Evolutionary conservation across 2,797 vertebrate genomes (phyloP).

Genomic region (Ibycter americanus): DNA sequence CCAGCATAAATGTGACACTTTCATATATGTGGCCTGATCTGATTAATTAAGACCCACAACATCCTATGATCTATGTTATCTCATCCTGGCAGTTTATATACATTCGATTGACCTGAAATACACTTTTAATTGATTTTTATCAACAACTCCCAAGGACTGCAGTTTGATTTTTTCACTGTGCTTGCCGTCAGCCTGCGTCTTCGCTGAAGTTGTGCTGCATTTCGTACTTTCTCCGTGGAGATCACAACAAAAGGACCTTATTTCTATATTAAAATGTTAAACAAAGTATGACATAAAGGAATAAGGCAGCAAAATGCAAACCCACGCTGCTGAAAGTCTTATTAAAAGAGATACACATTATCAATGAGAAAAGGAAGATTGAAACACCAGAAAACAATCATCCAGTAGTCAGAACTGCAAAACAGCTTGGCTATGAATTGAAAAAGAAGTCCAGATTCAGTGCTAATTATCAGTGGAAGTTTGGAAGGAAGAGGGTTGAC

Average conservation of each 20-base stretch:
- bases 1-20: background rate
- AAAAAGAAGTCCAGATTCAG: background rate
- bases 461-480: background rate
- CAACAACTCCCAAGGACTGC: background rate
- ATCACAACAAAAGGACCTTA: background rate
- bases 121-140: slow-evolving; percentile 34
- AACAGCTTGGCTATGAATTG: background rate
- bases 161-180: background rate
- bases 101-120: slow-evolving; percentile 6
- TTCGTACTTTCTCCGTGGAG: background rate
- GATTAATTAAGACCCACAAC: slow-evolving; percentile 3
- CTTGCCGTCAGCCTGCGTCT: background rate
- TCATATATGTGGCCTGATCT: background rate
- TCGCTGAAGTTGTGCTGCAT: background rate
- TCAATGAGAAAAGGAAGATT: background rate
- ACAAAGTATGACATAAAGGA: background rate
- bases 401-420: background rate
- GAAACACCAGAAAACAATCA: background rate
- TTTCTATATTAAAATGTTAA: background rate
- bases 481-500: background rate
- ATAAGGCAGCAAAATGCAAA: background rate
- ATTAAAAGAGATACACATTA: background rate
- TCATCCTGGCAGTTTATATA: background rate
- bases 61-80: background rate
- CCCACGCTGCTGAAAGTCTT: background rate